A percentile compares a stretch with the other conserved stretches of the same genome.
Evolutionary conservation across 2,797 vertebrate genomes (phyloP).

Genomic region (Ceyx erithaca): DNA sequence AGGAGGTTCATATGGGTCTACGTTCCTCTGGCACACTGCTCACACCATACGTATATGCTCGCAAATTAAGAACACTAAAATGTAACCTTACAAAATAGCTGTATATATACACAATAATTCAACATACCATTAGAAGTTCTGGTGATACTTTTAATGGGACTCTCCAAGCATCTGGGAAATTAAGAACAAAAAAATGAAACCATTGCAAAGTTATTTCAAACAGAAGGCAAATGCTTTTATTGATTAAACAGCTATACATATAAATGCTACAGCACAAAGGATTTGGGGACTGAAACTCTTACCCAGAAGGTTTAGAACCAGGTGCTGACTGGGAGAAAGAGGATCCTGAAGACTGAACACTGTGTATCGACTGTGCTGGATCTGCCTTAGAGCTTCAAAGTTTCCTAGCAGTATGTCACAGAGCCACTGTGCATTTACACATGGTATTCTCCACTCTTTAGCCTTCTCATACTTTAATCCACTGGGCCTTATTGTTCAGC

Average conservation of each 20-base stretch:
- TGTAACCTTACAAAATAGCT: not conserved
- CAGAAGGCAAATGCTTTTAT: not conserved
- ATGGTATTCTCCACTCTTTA: constrained; percentile 96
- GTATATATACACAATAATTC: not conserved
- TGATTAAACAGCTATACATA: not conserved
- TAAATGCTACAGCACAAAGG: not conserved
- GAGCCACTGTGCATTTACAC: constrained; percentile 96
- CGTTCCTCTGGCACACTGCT: not conserved
- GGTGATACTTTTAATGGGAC: constrained; percentile 90
- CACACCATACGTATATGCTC: not conserved
- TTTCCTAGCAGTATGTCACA: constrained; percentile 94
- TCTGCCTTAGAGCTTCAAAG: constrained; percentile 92
- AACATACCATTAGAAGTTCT: constrained; percentile 89
- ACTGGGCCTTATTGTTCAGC: constrained; percentile 78
- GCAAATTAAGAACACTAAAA: not conserved
- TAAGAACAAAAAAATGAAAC: not conserved
- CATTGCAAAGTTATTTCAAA: accelerated
- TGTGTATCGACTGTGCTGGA: constrained; percentile 90
- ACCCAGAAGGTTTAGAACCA: constrained; percentile 92
- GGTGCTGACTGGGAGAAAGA: constrained; percentile 87
- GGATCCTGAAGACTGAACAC: constrained; percentile 89
- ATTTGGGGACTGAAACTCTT: not conserved
- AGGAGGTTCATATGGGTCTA: not conserved
- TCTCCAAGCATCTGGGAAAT: constrained; percentile 87
- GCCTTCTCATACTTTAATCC: constrained; percentile 96